Conservation (phyloP, 2,797 vertebrate species). For the Amblyraja radiata region DNA sequence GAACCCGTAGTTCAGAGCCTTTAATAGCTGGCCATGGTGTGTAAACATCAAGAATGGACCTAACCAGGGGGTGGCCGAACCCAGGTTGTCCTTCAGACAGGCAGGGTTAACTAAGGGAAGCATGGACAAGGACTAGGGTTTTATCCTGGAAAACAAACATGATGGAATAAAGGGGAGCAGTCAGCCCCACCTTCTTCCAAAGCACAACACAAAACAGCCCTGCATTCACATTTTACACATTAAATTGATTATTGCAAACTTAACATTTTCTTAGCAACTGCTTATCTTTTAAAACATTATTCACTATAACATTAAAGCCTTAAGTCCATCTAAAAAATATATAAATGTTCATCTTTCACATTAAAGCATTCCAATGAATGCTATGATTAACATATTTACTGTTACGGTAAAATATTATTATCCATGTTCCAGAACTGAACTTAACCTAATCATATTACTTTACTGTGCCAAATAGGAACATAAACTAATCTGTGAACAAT, state of each 20-base stretch:
- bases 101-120: conserved; percentile 48
- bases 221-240: not conserved
- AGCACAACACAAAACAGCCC: conserved; percentile 45
- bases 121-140: conserved; percentile 56
- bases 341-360: conserved; percentile 23
- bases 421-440: conserved; percentile 7
- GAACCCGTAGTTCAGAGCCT: conserved; percentile 53
- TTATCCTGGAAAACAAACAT: conserved; percentile 56
- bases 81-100: conserved; percentile 54
- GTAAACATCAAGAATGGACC: conserved; percentile 48
- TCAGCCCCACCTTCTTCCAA: conserved; percentile 46
- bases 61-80: conserved; percentile 46
- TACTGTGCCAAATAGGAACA: not conserved
- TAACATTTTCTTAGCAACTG: not conserved
- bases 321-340: conserved; percentile 6
- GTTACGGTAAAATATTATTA: not conserved
- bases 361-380: conserved; percentile 30
- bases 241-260: not conserved
- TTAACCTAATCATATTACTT: conserved; percentile 17
- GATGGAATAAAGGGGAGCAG: conserved; percentile 52
- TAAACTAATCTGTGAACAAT: conserved; percentile 33
- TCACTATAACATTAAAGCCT: conserved; percentile 13
- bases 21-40: conserved; percentile 50
- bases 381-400: conserved; percentile 26
- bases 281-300: not conserved